These are phyloP conservation scores for Brenthis daphne DNA, from an alignment of 2,888 invertebrate species.

Conservation along the genomic window DNA sequence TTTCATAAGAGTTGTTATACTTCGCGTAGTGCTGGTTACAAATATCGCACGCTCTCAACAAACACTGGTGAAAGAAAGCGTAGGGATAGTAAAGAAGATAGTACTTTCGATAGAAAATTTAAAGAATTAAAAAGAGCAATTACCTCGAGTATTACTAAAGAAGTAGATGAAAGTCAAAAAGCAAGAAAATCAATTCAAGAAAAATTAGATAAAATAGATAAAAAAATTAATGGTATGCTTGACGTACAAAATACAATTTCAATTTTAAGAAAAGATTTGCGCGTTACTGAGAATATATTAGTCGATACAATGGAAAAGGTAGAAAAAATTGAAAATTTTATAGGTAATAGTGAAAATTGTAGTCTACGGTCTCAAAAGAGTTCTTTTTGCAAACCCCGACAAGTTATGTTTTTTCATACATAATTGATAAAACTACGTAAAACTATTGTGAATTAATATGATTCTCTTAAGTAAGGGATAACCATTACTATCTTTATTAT, in stretches of 20 bases:
- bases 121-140: constrained; percentile 60
- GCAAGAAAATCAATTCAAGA: constrained; percentile 54
- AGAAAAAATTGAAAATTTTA: constrained; percentile 50
- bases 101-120: constrained; percentile 57
- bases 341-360: constrained; percentile 39
- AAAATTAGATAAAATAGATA: constrained; percentile 58
- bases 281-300: constrained; percentile 48
- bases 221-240: constrained; percentile 61
- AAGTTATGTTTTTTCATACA: background rate
- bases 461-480: too few species aligned
- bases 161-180: constrained; percentile 50
- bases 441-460: too few species aligned
- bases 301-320: constrained; percentile 51
- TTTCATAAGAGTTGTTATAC: constrained; percentile 69
- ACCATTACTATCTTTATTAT: background rate
- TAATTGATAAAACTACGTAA: too few species aligned
- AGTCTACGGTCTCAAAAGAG: constrained; percentile 49
- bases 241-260: constrained; percentile 56
- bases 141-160: constrained; percentile 51
- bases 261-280: constrained; percentile 52
- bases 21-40: constrained; percentile 64
- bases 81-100: constrained; percentile 49
- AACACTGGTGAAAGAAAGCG: constrained; percentile 61
- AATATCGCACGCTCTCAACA: constrained; percentile 68
- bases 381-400: constrained; percentile 39